Conservation (phyloP, 1,140 invertebrate species). For the Theocolax elegans region DNA sequence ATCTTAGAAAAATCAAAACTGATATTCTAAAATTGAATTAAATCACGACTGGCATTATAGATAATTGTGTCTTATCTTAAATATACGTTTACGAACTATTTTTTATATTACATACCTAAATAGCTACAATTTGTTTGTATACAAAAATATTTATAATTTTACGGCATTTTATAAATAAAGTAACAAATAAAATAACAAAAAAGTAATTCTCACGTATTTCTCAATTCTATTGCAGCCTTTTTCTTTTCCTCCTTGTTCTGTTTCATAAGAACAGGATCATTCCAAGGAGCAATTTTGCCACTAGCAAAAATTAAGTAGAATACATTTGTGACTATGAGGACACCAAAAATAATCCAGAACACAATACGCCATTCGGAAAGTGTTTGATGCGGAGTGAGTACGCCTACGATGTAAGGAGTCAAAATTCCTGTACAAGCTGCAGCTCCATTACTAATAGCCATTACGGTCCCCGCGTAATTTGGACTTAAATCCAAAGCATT, state of each 20-base stretch:
- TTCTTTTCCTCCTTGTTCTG: constrained; percentile 28
- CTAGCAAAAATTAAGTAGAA: constrained; percentile 79
- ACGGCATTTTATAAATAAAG: too few species aligned
- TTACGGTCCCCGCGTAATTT: constrained; percentile 84
- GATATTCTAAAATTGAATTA: too few species aligned
- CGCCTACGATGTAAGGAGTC: constrained; percentile 81
- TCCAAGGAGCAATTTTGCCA: constrained; percentile 79
- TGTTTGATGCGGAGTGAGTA: constrained; percentile 78
- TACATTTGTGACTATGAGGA: constrained; percentile 79
- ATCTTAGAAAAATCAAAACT: too few species aligned
- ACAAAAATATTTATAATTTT: too few species aligned
- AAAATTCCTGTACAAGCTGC: constrained; percentile 85
- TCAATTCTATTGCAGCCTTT: not conserved
- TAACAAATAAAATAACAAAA: too few species aligned
- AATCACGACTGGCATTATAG: too few species aligned
- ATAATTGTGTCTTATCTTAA: too few species aligned
- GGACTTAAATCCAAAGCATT: constrained; percentile 86
- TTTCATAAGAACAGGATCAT: constrained; percentile 61
- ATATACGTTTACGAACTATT: too few species aligned
- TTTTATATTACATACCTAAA: too few species aligned
- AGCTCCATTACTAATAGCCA: constrained; percentile 86
- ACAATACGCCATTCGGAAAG: constrained; percentile 82
- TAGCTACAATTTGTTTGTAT: too few species aligned
- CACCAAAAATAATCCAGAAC: constrained; percentile 83
- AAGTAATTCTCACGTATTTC: too few species aligned